These are phyloP conservation scores for Rachycentron canadum DNA, from an alignment of 2,797 vertebrate species.

Conservation along the genomic window DNA sequence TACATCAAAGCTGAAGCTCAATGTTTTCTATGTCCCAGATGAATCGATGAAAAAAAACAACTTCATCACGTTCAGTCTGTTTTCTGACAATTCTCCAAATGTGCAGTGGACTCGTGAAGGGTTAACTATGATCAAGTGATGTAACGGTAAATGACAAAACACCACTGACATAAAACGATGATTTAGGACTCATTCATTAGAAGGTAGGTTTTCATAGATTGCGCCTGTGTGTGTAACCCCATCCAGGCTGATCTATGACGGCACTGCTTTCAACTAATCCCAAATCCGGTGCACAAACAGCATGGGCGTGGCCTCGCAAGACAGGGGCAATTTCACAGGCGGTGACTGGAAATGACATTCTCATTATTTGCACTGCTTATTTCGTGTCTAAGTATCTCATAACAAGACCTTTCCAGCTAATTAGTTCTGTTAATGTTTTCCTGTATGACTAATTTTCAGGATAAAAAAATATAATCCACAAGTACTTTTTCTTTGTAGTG, in stretches of 20 bases:
- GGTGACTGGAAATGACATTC: constrained; percentile 37
- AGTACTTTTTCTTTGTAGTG: neutral
- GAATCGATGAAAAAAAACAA: constrained; percentile 20
- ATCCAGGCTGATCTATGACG: constrained; percentile 28
- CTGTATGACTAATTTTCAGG: constrained; percentile 22
- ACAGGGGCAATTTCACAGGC: constrained; percentile 23
- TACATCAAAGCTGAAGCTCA: constrained; percentile 55
- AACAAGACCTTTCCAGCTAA: constrained; percentile 55
- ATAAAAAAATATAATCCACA: neutral
- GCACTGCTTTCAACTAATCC: constrained; percentile 35
- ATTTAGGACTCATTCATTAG: constrained; percentile 12
- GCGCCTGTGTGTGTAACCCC: constrained; percentile 9
- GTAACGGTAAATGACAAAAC: neutral
- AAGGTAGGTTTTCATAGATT: constrained; percentile 12
- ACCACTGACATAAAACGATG: neutral
- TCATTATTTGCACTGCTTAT: constrained; percentile 51
- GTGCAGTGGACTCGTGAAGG: neutral
- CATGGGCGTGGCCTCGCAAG: constrained; percentile 36
- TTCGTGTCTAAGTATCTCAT: constrained; percentile 43
- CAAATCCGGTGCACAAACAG: constrained; percentile 41
- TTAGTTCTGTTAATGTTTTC: constrained; percentile 46
- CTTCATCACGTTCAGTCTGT: constrained; percentile 18
- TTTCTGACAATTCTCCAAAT: constrained; percentile 33
- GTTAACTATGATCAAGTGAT: constrained; percentile 20
- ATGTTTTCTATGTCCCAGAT: constrained; percentile 29